phyloP scores from a whole-genome alignment of 2,113 vertebrate species.

The Ammodytes dubius region DNA sequence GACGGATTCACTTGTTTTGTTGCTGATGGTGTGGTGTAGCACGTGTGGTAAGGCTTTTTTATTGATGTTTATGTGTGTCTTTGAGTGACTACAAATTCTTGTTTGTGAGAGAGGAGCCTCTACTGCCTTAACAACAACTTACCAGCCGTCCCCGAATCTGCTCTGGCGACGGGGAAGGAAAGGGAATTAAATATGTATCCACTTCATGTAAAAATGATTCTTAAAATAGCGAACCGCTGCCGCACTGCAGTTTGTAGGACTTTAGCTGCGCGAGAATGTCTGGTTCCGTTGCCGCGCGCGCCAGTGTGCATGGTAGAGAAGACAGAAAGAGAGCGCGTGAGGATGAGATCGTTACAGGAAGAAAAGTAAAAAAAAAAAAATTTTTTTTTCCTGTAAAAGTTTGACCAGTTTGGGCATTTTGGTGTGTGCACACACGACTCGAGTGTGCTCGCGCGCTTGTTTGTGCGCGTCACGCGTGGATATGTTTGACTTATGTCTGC shows the following conservation, averaged over 20 bases:
- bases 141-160: constrained; percentile 4
- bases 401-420: constrained; percentile 15
- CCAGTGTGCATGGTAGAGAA: not conserved
- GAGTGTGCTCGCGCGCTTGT: not conserved
- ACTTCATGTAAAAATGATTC: constrained; percentile 73
- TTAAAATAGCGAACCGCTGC: constrained; percentile 79
- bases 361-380: constrained; percentile 53
- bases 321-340: not conserved
- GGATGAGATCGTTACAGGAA: too few relatives aligned
- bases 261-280: constrained; percentile 47
- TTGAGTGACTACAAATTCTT: constrained; percentile 17
- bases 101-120: not conserved
- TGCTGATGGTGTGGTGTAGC: not conserved
- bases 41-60: not conserved
- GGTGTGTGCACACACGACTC: not conserved
- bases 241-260: constrained; percentile 82
- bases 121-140: constrained; percentile 18
- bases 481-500: constrained; percentile 27
- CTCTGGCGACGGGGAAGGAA: constrained; percentile 2
- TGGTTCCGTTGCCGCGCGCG: constrained; percentile 36
- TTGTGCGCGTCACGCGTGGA: not conserved
- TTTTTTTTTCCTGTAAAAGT: constrained; percentile 23
- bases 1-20: constrained; percentile 10
- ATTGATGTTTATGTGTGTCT: not conserved
- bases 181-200: constrained; percentile 78